Evolutionary conservation across 2,113 vertebrate genomes (phyloP), one percentile per base, ranked within the genome.

Genomic region (Chloropsis hardwickii): DNA sequence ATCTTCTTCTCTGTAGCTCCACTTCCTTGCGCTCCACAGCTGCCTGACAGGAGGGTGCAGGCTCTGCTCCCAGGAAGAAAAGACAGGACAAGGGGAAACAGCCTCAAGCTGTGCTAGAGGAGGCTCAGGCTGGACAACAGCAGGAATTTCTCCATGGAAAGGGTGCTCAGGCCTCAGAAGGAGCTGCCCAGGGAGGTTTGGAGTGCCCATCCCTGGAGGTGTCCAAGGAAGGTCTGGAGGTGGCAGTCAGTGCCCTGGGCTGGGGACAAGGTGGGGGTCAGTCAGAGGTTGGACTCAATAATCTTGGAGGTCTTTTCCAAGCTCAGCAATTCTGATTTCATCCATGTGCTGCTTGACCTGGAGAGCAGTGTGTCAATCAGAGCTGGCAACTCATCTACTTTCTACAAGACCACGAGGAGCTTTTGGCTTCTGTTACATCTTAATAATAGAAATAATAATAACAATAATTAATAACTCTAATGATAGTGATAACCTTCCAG

Each of bases 401-500:
- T 57, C 80, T 16, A 2, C 2, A n/a, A 92, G 91, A 67, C 78
- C 67, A 48, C 6, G 4, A 88, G 45, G 83, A 91, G 91, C 69
- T 73, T 44, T 66, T 89, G 78, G 67, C 71, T 93, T 60, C 72
- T 93, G 51, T 92, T 54, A 44, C 44, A 9, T 82, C 84, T 83
- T 91, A 73, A 96, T 96, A 96, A 96, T 91, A 95, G 92, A 95
- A 97, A 90, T 81, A 94, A 94, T 96, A 95, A 95, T 92, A 96
- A 91, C 84, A 94, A 92, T 96, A 94, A 97, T 96, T 97, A 96
- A 96, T 97, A 96, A 94, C 92, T 74, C 29, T 96, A 94, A 96
- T 96, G 95, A 95, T 72, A 94, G 83, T 86, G 91, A 88, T 97
- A 91, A 95, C 94, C 95, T 95, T 95, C 97, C 87, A 91, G 95